Evolutionary conservation across 2,888 invertebrate species (phyloP).

Genomic region (Monopis laevigella): DNA sequence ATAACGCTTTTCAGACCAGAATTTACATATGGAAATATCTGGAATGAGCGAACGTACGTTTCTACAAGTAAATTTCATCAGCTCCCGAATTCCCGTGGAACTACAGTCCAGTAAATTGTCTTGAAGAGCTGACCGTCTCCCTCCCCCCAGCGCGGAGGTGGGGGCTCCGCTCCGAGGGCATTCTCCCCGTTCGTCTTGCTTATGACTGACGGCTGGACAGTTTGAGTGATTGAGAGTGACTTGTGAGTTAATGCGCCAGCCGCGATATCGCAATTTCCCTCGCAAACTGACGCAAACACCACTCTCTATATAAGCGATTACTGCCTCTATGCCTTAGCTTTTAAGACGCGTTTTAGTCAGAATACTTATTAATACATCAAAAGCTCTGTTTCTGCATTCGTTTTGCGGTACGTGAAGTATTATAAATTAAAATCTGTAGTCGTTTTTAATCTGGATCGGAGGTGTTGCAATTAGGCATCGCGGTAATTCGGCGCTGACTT

Average conservation of each 20-base stretch:
- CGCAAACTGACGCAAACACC: slow-evolving; percentile 29
- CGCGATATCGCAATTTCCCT: slow-evolving; percentile 31
- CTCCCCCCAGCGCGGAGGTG: slow-evolving; percentile 36
- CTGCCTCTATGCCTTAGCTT: slow-evolving; percentile 27
- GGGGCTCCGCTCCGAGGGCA: slow-evolving; percentile 31
- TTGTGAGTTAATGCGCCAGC: slow-evolving; percentile 61
- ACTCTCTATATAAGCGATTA: slow-evolving; percentile 26
- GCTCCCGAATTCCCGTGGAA: slow-evolving; percentile 42
- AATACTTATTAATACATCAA: slow-evolving; percentile 5
- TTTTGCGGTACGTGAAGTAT: slow-evolving; percentile 24
- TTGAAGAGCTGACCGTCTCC: slow-evolving; percentile 57
- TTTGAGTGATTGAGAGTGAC: slow-evolving; percentile 67
- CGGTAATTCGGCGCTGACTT: slow-evolving; percentile 19
- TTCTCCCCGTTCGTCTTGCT: slow-evolving; percentile 62
- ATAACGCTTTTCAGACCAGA: not conserved
- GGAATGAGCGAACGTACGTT: slow-evolving; percentile 27
- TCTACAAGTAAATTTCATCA: slow-evolving; percentile 60
- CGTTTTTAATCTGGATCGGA: slow-evolving; percentile 44
- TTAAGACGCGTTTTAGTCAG: slow-evolving; percentile 5
- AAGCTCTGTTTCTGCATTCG: slow-evolving; percentile 10
- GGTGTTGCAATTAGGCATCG: slow-evolving; percentile 48
- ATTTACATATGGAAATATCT: slow-evolving; percentile 22
- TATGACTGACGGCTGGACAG: slow-evolving; percentile 65
- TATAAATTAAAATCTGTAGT: slow-evolving; percentile 47
- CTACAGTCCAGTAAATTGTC: slow-evolving; percentile 61